Evolutionary conservation across 2,888 invertebrate species (phyloP).

Genomic region (Busseola fusca): DNA sequence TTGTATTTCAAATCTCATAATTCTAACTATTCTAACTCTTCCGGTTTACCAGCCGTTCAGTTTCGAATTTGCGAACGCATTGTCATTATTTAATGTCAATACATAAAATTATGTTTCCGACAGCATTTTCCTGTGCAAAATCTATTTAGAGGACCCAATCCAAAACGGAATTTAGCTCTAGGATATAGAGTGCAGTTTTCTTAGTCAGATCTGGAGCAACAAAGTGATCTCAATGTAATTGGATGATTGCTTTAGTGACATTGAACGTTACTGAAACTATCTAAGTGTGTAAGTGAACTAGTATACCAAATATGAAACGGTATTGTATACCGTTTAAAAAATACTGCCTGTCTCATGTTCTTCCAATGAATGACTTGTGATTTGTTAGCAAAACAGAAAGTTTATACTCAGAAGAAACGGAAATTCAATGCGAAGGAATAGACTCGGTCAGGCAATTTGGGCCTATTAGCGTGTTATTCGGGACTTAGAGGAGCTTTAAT

Average conservation of each 20-base stretch:
- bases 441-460: conserved; percentile 30
- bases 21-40: background rate
- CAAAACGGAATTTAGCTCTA: conserved; percentile 7
- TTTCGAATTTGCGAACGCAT: conserved; percentile 20
- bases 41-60: background rate
- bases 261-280: conserved; percentile 63
- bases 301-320: conserved; percentile 27
- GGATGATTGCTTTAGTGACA: conserved; percentile 72
- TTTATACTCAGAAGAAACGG: background rate
- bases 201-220: conserved; percentile 43
- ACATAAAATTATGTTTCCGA: conserved; percentile 35
- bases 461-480: conserved; percentile 46
- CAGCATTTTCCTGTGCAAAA: conserved; percentile 48
- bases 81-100: conserved; percentile 41
- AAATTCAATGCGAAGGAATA: conserved; percentile 2
- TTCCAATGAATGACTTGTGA: background rate
- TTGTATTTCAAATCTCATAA: background rate
- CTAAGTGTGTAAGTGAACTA: conserved; percentile 33
- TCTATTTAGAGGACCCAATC: conserved; percentile 2
- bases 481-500: conserved; percentile 32
- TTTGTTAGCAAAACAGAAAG: conserved; percentile 1
- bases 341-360: background rate
- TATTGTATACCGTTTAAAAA: conserved; percentile 33
- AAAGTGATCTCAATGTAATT: conserved; percentile 67
- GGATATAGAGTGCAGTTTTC: conserved; percentile 49